These are phyloP conservation scores for Drosophila aldrichi DNA, from an alignment of 2,888 invertebrate genomes.

Conservation along the genomic window DNA sequence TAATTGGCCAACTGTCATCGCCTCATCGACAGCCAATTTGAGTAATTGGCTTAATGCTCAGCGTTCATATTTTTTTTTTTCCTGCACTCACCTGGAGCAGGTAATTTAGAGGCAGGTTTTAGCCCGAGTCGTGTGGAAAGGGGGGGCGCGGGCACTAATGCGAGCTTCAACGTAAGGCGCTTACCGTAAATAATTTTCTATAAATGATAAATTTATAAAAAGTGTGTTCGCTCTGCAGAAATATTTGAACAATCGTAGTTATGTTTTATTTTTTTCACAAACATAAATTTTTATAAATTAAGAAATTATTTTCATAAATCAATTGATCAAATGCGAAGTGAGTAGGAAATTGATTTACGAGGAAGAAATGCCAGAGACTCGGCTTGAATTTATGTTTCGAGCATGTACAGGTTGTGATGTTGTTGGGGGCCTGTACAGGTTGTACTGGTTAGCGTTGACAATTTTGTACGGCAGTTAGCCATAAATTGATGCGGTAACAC, in stretches of 20 bases:
- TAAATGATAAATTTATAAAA: slow-evolving; percentile 5
- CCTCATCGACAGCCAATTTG: slow-evolving; percentile 49
- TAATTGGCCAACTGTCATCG: slow-evolving; percentile 34
- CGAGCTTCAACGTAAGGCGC: slow-evolving; percentile 1
- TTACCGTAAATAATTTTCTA: neutral
- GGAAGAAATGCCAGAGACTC: slow-evolving; percentile 1
- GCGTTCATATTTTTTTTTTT: slow-evolving; percentile 14
- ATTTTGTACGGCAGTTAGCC: slow-evolving; percentile 46
- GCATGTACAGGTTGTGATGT: neutral
- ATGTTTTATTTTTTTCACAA: neutral
- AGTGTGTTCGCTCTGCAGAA: slow-evolving; percentile 2
- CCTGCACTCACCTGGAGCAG: slow-evolving; percentile 9
- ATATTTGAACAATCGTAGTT: slow-evolving; percentile 23
- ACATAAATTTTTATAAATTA: slow-evolving; percentile 36
- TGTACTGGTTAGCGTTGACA: slow-evolving; percentile 68
- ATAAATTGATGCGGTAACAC: slow-evolving; percentile 60
- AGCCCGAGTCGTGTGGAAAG: neutral
- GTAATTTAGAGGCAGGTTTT: slow-evolving; percentile 19
- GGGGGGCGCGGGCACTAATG: neutral
- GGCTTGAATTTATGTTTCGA: slow-evolving; percentile 1
- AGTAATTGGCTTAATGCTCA: slow-evolving; percentile 50
- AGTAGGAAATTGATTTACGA: slow-evolving; percentile 48
- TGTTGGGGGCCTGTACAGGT: slow-evolving; percentile 38
- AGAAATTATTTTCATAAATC: slow-evolving; percentile 50
- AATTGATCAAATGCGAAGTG: slow-evolving; percentile 23